Evolutionary conservation across 2,888 invertebrate species (phyloP).

Genomic region (Dynastes hyllus): DNA sequence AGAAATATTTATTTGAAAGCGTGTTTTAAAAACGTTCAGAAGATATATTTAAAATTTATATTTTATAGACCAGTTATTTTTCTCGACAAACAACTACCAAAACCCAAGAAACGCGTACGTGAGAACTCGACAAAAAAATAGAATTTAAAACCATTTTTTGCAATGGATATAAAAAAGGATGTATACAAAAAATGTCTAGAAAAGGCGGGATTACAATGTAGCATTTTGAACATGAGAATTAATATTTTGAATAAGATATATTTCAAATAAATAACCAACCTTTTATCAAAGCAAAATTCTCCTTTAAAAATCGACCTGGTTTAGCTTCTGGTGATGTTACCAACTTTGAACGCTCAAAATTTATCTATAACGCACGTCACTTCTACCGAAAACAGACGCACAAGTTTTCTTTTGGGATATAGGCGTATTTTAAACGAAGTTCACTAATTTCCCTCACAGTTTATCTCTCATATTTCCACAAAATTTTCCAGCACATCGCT

Average conservation of each 20-base stretch:
- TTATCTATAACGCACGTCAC: not conserved
- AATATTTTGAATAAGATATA: no score
- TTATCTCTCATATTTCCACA: constrained; percentile 1
- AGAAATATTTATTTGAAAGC: not conserved
- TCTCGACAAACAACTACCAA: not conserved
- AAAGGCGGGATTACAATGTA: no score
- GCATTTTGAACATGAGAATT: no score
- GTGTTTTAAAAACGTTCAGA: not conserved
- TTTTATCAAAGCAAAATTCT: no score
- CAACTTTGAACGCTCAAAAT: no score
- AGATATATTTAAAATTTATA: not conserved
- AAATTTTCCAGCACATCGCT: not conserved
- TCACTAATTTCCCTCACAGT: not conserved
- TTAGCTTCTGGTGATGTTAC: no score
- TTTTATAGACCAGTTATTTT: not conserved
- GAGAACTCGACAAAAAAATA: no score
- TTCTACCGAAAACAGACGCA: not conserved
- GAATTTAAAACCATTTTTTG: no score
- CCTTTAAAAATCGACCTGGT: no score
- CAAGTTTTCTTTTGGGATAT: not conserved
- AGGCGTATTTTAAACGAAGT: not conserved
- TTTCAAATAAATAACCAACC: no score
- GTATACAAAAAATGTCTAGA: no score
- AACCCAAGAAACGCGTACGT: not conserved
- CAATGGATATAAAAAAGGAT: no score